A percentile compares a stretch with the other conserved stretches of the same genome.
Conservation (phyloP, 2,113 vertebrate species). For the Anguilla japonica region DNA sequence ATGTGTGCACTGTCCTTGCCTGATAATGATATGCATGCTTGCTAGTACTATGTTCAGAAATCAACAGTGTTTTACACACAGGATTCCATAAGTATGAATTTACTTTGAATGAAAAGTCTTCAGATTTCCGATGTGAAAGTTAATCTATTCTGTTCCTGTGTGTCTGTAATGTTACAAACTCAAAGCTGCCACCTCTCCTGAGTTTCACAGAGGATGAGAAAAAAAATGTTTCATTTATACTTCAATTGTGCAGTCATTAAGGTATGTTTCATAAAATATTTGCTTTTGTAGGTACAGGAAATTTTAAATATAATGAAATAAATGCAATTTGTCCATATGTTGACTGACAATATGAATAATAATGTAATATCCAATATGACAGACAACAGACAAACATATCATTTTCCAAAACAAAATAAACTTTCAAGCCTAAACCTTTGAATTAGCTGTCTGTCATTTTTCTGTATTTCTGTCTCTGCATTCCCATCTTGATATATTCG, state of each 20-base stretch:
- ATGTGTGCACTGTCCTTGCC: not conserved
- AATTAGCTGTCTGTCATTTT: not conserved
- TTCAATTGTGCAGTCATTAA: constrained; percentile 60
- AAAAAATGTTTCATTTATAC: constrained; percentile 65
- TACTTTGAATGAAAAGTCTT: not conserved
- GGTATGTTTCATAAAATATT: constrained; percentile 65
- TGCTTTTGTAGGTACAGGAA: constrained; percentile 47
- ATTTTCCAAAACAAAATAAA: not conserved
- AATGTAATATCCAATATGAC: constrained; percentile 42
- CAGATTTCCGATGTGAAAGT: constrained; percentile 51
- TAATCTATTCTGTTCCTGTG: constrained; percentile 54
- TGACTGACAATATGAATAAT: constrained; percentile 52
- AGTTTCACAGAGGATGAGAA: constrained; percentile 56
- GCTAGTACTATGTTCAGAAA: constrained; percentile 60
- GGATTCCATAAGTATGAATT: constrained; percentile 58
- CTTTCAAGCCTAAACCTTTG: not conserved
- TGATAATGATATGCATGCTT: constrained; percentile 12
- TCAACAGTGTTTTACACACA: constrained; percentile 58
- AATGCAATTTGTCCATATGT: constrained; percentile 59
- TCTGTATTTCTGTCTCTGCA: not conserved
- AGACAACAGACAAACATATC: not conserved
- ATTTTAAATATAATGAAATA: constrained; percentile 59
- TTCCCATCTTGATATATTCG: not conserved
- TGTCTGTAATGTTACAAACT: constrained; percentile 56
- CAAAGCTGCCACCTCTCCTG: constrained; percentile 63